Evolutionary conservation across 2,113 vertebrate genomes (phyloP).

Genomic region (Callipepla californica): DNA sequence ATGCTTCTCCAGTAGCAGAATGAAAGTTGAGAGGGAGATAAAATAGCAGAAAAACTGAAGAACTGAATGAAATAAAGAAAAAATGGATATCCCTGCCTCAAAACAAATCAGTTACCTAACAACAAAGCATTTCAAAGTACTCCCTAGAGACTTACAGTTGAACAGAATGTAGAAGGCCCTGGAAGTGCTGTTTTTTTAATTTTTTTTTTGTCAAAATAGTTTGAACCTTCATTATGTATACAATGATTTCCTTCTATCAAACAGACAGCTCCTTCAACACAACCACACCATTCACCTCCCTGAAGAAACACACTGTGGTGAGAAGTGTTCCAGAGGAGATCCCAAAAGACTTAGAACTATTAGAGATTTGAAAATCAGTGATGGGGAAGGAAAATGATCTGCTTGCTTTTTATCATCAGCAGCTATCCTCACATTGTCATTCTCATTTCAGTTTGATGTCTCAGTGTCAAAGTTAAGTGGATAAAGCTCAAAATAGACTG

Average conservation of each 20-base stretch:
- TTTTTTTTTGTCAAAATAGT: neutral
- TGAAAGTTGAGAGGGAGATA: neutral
- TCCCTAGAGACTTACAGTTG: neutral
- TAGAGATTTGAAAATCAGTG: slow-evolving; percentile 19
- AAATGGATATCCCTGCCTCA: neutral
- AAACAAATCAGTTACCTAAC: neutral
- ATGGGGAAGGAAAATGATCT: neutral
- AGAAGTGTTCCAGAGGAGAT: slow-evolving; percentile 8
- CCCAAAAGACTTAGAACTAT: neutral
- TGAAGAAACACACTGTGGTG: neutral
- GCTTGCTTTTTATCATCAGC: neutral
- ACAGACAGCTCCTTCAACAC: neutral
- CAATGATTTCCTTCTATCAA: neutral
- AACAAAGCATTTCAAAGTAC: neutral
- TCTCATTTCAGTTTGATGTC: neutral
- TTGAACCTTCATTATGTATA: neutral
- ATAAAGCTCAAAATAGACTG: neutral
- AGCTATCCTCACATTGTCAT: neutral
- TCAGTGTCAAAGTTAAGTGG: neutral
- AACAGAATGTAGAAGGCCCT: neutral
- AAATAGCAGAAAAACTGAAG: neutral
- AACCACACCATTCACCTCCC: neutral
- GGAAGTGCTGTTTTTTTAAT: neutral
- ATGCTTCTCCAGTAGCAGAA: neutral
- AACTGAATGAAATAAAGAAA: too few relatives aligned